Base-by-base conservation (phyloP, 1,140 invertebrate species). In the Elymnias hypermnestra region DNA sequence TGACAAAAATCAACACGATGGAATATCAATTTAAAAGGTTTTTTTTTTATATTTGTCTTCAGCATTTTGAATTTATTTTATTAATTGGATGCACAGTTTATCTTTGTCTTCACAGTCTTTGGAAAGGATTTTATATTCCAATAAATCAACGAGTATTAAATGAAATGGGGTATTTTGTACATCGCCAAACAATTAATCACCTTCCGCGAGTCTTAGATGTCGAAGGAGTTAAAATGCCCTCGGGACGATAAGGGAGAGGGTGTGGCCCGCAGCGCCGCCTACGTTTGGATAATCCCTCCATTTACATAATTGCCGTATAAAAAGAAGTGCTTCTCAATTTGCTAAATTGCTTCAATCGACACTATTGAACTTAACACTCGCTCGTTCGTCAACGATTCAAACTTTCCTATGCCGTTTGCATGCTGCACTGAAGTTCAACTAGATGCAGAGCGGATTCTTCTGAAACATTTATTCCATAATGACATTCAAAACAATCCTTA, bases 251-350 rank as follows among this genome's bases (percentile, higher is more conserved):
- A 71, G 73, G 71, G 68, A 65, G 65, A 69, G 61, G 75, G 79
- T 65, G 79, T 72, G 77, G 68, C 70, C 57, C 63, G 56, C 58
- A 66, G 72, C 72, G 57, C 77, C 78, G 71, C 78, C 78, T 67
- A 77, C 66, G 67, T 61, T 68, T 57, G 71, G 68, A 81, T 83
- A 82, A 84, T 82, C 77, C 72, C 69, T 69, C 81, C 76, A 84
- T 84, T 84, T 84, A 84, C 81, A 84, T 84, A 84, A 84, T 84
- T 84, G 78, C 70, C 73, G 76, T 79, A 84, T 83, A 84, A 84
- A 84, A 84, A 82, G 57, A 66, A 75, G 69, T 67, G 76, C 69
- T 82, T 83, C 67, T 69, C 81, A 84, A 84, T 84, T 84, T 84
- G 76, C 65, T 73, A 84, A 84, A 84, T 84, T 83, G 74, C 72